Percentiles rank a stretch among this genome's conserved stretches.
These are phyloP conservation scores for Xestobium rufovillosum DNA, from an alignment of 2,888 invertebrate species.

Conservation along the genomic window DNA sequence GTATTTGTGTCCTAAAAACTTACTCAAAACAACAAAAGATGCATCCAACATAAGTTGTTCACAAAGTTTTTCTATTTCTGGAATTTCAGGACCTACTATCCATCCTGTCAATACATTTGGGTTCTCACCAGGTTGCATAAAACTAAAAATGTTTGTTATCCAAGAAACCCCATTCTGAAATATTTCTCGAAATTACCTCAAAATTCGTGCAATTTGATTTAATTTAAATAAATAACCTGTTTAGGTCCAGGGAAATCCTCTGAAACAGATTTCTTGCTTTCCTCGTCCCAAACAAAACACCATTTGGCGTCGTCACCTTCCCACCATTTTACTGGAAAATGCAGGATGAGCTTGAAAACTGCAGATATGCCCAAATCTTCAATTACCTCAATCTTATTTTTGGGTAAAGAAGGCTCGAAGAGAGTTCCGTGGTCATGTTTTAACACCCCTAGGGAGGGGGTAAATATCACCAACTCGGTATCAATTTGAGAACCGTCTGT, in stretches of 20 bases:
- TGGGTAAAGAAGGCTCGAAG: slow-evolving; percentile 49
- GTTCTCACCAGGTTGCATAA: slow-evolving; percentile 34
- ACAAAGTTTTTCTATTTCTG: slow-evolving; percentile 52
- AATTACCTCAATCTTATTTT: slow-evolving; percentile 47
- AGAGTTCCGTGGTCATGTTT: slow-evolving; percentile 47
- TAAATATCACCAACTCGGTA: slow-evolving; percentile 58
- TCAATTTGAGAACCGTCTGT: slow-evolving; percentile 44
- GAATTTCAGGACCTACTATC: slow-evolving; percentile 56
- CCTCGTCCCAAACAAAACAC: slow-evolving; percentile 42
- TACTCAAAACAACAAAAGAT: slow-evolving; percentile 45
- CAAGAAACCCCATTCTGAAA: too few species aligned
- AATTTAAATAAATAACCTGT: too few species aligned
- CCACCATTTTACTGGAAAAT: slow-evolving; percentile 58
- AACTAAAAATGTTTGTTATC: too few species aligned
- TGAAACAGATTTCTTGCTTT: too few species aligned
- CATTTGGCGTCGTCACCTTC: slow-evolving; percentile 26
- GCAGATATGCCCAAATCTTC: slow-evolving; percentile 52
- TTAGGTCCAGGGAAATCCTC: too few species aligned
- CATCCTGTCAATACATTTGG: slow-evolving; percentile 58
- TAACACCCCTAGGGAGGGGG: slow-evolving; percentile 60
- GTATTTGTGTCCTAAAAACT: slow-evolving; percentile 45
- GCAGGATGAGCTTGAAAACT: slow-evolving; percentile 56
- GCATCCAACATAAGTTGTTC: slow-evolving; percentile 47
- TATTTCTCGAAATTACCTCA: too few species aligned
- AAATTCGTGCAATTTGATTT: too few species aligned